These are phyloP conservation scores for Sebastes ruberrimus DNA, from an alignment of 2,797 vertebrate species.

Conservation along the genomic window DNA sequence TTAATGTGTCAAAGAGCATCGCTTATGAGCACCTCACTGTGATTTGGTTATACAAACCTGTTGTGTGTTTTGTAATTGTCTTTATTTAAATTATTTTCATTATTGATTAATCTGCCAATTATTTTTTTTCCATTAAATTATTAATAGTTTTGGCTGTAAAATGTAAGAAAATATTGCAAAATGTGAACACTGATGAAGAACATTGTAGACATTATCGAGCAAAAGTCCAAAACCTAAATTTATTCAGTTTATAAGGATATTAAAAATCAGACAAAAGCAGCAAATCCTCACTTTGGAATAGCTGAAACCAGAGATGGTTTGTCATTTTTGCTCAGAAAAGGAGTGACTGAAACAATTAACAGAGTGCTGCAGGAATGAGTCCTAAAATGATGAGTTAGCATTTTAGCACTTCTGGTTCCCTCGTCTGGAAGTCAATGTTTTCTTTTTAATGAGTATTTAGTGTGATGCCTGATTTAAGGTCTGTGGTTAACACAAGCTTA, in stretches of 20 bases:
- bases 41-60: background rate
- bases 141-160: background rate
- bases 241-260: too few species aligned
- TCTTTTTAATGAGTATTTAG: too few species aligned
- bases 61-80: background rate
- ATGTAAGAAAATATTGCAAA: background rate
- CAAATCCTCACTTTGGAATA: background rate
- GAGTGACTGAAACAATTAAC: background rate
- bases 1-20: background rate
- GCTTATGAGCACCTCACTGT: background rate
- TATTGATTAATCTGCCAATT: background rate
- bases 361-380: background rate
- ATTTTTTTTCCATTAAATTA: background rate
- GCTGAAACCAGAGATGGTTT: background rate
- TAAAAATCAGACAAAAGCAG: too few species aligned
- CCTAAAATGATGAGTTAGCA: too few species aligned
- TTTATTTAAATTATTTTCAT: background rate
- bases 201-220: too few species aligned
- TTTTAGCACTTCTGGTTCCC: too few species aligned
- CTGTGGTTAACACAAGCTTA: too few species aligned
- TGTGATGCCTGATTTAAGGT: fast-evolving
- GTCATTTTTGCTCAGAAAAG: background rate
- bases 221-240: fast-evolving
- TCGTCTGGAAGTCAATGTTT: too few species aligned
- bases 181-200: background rate